phyloP scores from a whole-genome alignment of 2,797 vertebrate genomes.

The Falco concolor region DNA sequence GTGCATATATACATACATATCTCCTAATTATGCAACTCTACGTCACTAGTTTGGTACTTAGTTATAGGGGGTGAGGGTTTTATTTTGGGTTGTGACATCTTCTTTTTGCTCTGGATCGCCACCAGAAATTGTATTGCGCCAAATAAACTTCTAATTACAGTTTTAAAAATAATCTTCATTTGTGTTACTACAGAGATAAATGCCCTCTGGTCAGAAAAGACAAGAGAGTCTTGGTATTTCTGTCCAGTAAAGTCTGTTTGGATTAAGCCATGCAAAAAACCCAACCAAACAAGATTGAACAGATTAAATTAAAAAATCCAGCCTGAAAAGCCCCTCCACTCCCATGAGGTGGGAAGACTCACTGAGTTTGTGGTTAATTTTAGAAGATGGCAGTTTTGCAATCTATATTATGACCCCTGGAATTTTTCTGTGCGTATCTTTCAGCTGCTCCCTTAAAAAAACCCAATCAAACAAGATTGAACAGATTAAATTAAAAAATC shows the following conservation, averaged over 20 bases:
- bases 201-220: background rate
- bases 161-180: background rate
- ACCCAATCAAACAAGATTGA: too few species aligned
- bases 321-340: accelerated
- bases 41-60: background rate
- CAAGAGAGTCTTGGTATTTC: background rate
- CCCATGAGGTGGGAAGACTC: background rate
- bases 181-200: background rate
- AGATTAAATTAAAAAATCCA: background rate
- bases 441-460: background rate
- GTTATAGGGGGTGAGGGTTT: background rate
- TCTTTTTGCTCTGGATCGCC: background rate
- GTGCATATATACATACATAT: too few species aligned
- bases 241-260: background rate
- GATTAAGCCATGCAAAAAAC: background rate
- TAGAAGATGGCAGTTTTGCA: background rate
- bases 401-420: background rate
- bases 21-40: background rate
- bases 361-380: background rate
- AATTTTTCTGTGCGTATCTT: background rate
- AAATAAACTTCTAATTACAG: background rate
- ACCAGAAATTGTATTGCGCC: background rate
- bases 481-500: too few species aligned
- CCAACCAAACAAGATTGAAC: background rate
- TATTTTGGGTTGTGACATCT: background rate